phyloP scores from a whole-genome alignment of 2,888 invertebrate species.

The Leptopilina syphax region DNA sequence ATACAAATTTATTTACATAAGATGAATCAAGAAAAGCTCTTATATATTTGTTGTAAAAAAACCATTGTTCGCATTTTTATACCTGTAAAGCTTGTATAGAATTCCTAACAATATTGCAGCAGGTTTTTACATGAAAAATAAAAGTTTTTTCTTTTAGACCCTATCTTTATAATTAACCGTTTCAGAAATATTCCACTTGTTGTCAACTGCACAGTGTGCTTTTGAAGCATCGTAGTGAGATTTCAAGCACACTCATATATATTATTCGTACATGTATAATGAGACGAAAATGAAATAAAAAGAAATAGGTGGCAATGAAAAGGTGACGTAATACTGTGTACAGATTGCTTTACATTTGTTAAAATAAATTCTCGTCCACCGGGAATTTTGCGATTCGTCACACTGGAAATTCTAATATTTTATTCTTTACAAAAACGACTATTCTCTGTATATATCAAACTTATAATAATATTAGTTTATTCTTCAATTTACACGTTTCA shows the following conservation, averaged over 20 bases:
- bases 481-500: background rate
- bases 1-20: too few species aligned
- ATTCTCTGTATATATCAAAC: background rate
- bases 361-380: conserved; percentile 5
- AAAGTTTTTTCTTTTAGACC: too few species aligned
- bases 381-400: background rate
- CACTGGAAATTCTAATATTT: background rate
- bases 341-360: background rate
- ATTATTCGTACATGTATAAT: conserved; percentile 13
- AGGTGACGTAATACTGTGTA: background rate
- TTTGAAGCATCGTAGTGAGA: background rate
- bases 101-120: too few species aligned
- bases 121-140: too few species aligned
- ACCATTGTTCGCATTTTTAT: too few species aligned
- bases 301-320: background rate
- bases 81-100: too few species aligned
- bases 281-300: conserved; percentile 3
- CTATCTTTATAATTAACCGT: too few species aligned
- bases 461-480: background rate
- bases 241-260: conserved; percentile 1
- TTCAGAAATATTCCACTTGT: too few species aligned
- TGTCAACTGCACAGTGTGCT: background rate
- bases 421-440: background rate
- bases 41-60: too few species aligned
- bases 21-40: too few species aligned